Conservation (phyloP, 2,888 invertebrate genomes). For the Cetonia aurata region DNA sequence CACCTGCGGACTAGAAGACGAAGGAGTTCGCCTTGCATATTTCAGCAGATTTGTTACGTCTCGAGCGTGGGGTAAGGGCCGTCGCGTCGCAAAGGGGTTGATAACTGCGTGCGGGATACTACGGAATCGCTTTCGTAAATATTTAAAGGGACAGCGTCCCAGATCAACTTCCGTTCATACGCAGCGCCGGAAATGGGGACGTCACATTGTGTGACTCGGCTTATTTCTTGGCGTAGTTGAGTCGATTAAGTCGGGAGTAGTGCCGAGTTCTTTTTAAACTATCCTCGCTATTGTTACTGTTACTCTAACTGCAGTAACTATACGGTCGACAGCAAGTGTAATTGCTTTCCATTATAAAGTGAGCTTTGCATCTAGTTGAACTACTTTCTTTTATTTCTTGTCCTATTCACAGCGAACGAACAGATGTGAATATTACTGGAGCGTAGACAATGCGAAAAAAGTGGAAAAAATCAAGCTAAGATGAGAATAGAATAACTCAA, state of each 20-base stretch:
- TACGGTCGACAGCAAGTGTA: conserved; percentile 12
- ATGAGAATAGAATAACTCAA: background rate
- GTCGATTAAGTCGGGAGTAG: conserved; percentile 21
- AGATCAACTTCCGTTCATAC: conserved; percentile 4
- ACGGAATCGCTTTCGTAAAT: conserved; percentile 35
- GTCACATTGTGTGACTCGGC: conserved; percentile 11
- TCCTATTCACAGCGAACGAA: background rate
- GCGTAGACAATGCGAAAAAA: no score
- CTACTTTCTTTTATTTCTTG: conserved; percentile 10
- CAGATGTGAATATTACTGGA: conserved; percentile 16
- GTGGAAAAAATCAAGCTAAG: background rate
- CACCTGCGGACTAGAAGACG: conserved; percentile 2
- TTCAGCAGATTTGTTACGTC: conserved; percentile 27
- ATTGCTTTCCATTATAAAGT: conserved; percentile 27
- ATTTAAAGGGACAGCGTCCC: conserved; percentile 13
- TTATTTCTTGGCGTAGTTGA: conserved; percentile 12
- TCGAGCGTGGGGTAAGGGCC: conserved; percentile 20
- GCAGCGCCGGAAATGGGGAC: background rate
- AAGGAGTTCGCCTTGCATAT: conserved; percentile 23
- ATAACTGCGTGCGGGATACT: conserved; percentile 35
- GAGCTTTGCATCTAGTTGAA: conserved; percentile 25
- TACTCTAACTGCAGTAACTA: background rate
- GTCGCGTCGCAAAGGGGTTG: conserved; percentile 28
- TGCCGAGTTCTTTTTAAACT: conserved; percentile 8
- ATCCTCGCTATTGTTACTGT: conserved; percentile 5